Percentiles rank a stretch among this genome's conserved stretches.
Conservation (phyloP, 92 coral and sea anemone species). For the Actinernus sp. region DNA sequence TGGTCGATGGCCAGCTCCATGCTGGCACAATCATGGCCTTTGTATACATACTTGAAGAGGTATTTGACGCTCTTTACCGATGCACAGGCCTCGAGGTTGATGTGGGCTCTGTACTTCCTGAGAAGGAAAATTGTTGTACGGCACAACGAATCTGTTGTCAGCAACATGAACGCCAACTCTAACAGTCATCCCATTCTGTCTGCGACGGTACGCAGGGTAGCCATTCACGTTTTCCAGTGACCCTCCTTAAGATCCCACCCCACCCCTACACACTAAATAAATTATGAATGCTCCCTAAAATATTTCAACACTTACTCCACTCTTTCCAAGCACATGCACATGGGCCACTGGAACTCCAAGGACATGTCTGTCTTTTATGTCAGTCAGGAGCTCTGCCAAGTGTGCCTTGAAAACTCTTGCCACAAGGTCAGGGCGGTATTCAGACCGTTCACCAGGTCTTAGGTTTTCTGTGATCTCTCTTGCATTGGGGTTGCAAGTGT, state of each 20-base stretch:
- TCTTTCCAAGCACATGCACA: not conserved
- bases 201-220: conserved; percentile 1
- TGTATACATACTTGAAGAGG: conserved; percentile 16
- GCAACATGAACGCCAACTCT: not conserved
- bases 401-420: conserved; percentile 3
- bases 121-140: conserved; percentile 1
- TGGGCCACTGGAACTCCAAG: conserved; percentile 7
- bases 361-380: not conserved
- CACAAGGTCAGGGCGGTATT: conserved; percentile 5
- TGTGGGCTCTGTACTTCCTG: not conserved
- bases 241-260: not conserved
- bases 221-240: not conserved
- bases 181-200: not conserved
- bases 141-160: conserved; percentile 12
- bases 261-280: too few species aligned
- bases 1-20: not conserved
- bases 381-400: not conserved
- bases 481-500: conserved; percentile 17
- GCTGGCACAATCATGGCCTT: conserved; percentile 10
- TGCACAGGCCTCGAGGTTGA: conserved; percentile 6
- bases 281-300: too few species aligned
- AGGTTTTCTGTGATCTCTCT: conserved; percentile 11
- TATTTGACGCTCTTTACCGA: not conserved
- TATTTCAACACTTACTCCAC: not conserved
- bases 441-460: not conserved